Evolutionary conservation across 2,888 invertebrate genomes (phyloP).

Genomic region (Epinotia ramella): DNA sequence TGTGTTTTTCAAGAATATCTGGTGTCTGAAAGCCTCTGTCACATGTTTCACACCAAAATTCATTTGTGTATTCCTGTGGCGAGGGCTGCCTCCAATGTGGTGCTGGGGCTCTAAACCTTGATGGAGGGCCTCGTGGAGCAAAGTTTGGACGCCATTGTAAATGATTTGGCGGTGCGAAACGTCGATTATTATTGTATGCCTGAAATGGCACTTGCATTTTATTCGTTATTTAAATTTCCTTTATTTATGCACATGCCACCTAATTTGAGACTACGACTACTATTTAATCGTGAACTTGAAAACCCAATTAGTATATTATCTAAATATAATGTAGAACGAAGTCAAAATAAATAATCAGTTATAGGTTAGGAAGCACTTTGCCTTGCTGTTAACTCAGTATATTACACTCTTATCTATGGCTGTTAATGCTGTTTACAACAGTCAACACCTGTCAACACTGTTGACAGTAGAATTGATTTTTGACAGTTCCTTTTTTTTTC

Average conservation of each 20-base stretch:
- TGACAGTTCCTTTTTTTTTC: too few relatives aligned
- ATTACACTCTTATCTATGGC: too few relatives aligned
- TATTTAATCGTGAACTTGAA: background rate
- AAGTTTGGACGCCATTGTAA: slow-evolving; percentile 52
- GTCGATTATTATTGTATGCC: slow-evolving; percentile 33
- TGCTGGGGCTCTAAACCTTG: slow-evolving; percentile 17
- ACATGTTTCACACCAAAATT: slow-evolving; percentile 91
- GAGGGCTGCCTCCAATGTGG: slow-evolving; percentile 44
- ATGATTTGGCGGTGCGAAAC: slow-evolving; percentile 45
- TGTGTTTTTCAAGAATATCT: slow-evolving; percentile 87
- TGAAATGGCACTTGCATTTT: slow-evolving; percentile 33
- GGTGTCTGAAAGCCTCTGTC: slow-evolving; percentile 89
- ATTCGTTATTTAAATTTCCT: background rate
- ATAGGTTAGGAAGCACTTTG: slow-evolving; percentile 5
- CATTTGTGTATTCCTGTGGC: slow-evolving; percentile 47
- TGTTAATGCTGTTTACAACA: too few relatives aligned
- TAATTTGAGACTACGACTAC: background rate
- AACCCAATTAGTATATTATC: background rate
- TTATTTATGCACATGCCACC: background rate
- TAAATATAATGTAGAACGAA: background rate
- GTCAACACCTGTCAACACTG: too few relatives aligned
- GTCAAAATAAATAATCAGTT: background rate
- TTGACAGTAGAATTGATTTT: too few relatives aligned
- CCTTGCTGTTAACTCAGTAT: too few relatives aligned
- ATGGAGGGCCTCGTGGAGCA: slow-evolving; percentile 44